A percentile compares a stretch with the other conserved stretches of the same genome.
These are phyloP conservation scores for Leuciscus waleckii DNA, from an alignment of 2,797 vertebrate genomes.

Conservation along the genomic window DNA sequence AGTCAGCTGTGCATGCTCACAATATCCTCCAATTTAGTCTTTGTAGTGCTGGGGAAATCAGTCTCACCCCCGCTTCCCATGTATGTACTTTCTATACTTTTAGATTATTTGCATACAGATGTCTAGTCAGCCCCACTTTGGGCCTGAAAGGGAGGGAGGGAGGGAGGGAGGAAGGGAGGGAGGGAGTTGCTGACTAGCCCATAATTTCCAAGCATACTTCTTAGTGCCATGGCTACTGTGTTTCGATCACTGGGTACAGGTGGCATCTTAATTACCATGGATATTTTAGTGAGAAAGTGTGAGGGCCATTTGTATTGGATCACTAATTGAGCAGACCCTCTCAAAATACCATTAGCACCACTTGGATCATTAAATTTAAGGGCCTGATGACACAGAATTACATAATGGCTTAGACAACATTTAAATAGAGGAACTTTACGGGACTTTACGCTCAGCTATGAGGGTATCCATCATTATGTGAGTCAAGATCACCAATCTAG, in stretches of 20 bases:
- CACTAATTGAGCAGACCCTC: slow-evolving; percentile 46
- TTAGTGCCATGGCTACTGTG: slow-evolving; percentile 52
- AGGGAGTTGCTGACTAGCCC: slow-evolving; percentile 55
- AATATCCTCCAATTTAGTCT: slow-evolving; percentile 57
- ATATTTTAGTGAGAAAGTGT: slow-evolving; percentile 44
- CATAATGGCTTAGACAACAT: slow-evolving; percentile 40
- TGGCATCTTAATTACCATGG: slow-evolving; percentile 57
- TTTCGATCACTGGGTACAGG: slow-evolving; percentile 60
- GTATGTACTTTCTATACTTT: slow-evolving; percentile 61
- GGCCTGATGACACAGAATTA: slow-evolving; percentile 54
- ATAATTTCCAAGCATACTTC: slow-evolving; percentile 53
- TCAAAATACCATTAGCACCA: slow-evolving; percentile 62
- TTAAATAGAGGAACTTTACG: slow-evolving; percentile 49
- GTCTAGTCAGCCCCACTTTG: slow-evolving; percentile 61
- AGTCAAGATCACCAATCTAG: slow-evolving; percentile 58
- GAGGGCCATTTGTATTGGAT: slow-evolving; percentile 43
- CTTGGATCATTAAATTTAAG: slow-evolving; percentile 59
- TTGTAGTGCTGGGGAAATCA: slow-evolving; percentile 54
- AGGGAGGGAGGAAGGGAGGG: not conserved
- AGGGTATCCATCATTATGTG: slow-evolving; percentile 51
- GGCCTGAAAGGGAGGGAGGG: slow-evolving; percentile 53
- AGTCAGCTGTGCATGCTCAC: slow-evolving; percentile 53
- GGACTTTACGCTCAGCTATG: slow-evolving; percentile 35
- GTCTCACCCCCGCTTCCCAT: slow-evolving; percentile 43
- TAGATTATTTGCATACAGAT: slow-evolving; percentile 70